Conservation (phyloP, 2,888 invertebrate species). For the Mellilla xanthometata region DNA sequence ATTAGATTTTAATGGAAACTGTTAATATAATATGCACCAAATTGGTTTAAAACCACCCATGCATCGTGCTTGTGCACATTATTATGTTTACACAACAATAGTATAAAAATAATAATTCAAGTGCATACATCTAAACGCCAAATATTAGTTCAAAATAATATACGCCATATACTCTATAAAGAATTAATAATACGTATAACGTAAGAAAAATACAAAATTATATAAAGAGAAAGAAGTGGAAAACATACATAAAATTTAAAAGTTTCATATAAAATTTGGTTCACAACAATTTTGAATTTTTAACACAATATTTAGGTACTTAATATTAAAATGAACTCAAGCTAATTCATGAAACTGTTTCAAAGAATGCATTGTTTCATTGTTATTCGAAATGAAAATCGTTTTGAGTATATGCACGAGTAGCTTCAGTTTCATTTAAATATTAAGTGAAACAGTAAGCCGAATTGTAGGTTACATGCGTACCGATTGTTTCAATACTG, state of each 20-base stretch:
- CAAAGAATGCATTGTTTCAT: background rate
- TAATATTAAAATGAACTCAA: conserved; percentile 4
- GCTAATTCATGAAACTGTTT: conserved; percentile 11
- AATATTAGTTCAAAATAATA: too few relatives aligned
- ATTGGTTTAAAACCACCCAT: too few relatives aligned
- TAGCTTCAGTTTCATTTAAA: conserved; percentile 11
- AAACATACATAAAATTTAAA: background rate
- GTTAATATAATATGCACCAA: too few relatives aligned
- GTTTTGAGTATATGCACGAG: background rate
- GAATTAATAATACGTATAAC: too few relatives aligned
- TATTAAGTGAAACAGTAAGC: background rate
- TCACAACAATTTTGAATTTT: background rate
- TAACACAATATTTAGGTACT: background rate
- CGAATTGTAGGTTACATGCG: conserved; percentile 54
- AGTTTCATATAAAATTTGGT: background rate
- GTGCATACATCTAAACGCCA: too few relatives aligned
- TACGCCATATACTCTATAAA: too few relatives aligned
- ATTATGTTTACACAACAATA: too few relatives aligned
- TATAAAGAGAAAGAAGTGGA: too few relatives aligned
- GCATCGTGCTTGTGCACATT: too few relatives aligned
- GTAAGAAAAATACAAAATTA: too few relatives aligned
- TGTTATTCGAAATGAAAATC: background rate
- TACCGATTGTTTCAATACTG: conserved; percentile 69
- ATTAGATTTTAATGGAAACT: too few relatives aligned
- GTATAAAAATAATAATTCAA: too few relatives aligned